Conservation (phyloP, 2,797 vertebrate genomes). For the Orientallactaga sibirica region DNA sequence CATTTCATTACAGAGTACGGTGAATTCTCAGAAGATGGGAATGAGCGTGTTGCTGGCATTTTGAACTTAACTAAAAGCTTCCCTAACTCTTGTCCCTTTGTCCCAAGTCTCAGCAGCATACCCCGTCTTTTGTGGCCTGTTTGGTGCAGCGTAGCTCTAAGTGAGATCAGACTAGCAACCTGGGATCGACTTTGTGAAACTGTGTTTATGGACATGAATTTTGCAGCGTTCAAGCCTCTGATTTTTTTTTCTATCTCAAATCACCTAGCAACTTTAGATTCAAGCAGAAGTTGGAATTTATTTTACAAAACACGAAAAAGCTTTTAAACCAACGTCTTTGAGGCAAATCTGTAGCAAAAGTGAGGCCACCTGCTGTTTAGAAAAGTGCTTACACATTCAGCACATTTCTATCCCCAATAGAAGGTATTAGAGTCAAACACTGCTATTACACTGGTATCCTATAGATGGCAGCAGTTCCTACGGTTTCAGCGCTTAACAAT, state of each 20-base stretch:
- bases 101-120: slow-evolving; percentile 57
- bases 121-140: slow-evolving; percentile 25
- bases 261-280: slow-evolving; percentile 84
- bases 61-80: background rate
- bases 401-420: slow-evolving; percentile 79
- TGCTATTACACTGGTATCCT: slow-evolving; percentile 84
- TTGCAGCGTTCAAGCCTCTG: slow-evolving; percentile 77
- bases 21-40: slow-evolving; percentile 2
- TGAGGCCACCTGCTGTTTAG: slow-evolving; percentile 93
- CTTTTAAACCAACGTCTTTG: slow-evolving; percentile 88
- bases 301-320: slow-evolving; percentile 89
- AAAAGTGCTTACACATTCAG: slow-evolving; percentile 87
- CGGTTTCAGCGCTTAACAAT: slow-evolving; percentile 86
- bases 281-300: slow-evolving; percentile 85
- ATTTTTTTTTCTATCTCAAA: slow-evolving; percentile 76
- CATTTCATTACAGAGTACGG: background rate
- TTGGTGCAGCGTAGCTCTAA: slow-evolving; percentile 55
- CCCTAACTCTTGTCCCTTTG: slow-evolving; percentile 47
- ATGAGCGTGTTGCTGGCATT: slow-evolving; percentile 5
- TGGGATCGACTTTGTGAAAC: slow-evolving; percentile 81
- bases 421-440: slow-evolving; percentile 78
- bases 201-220: slow-evolving; percentile 84
- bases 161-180: slow-evolving; percentile 72
- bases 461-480: slow-evolving; percentile 95
- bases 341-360: slow-evolving; percentile 87